phyloP scores from a whole-genome alignment of 2,113 vertebrate species.

The Eptesicus fuscus region DNA sequence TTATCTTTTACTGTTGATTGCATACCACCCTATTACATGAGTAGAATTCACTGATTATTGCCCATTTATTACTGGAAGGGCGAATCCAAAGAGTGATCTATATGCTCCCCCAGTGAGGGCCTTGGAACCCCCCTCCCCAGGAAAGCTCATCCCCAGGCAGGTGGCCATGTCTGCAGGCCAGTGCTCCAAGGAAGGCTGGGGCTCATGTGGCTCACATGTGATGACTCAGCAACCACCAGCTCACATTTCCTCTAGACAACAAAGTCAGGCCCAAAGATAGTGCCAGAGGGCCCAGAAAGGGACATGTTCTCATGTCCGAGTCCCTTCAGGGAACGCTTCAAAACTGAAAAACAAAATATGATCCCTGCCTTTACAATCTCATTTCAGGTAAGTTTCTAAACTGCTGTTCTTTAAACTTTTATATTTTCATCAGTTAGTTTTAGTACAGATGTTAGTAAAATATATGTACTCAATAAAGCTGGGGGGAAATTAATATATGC shows the following conservation, averaged over 20 bases:
- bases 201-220: neutral
- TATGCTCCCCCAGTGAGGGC: neutral
- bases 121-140: accelerated
- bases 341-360: constrained; percentile 26
- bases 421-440: neutral
- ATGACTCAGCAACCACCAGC: neutral
- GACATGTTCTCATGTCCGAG: neutral
- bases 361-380: neutral
- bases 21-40: neutral
- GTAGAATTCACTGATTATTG: neutral
- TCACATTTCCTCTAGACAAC: constrained; percentile 12
- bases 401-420: neutral
- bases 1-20: neutral
- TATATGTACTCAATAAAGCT: neutral
- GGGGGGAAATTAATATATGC: neutral
- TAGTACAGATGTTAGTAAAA: neutral
- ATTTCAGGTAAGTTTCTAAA: neutral
- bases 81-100: neutral
- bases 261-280: constrained; percentile 29
- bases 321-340: neutral
- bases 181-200: neutral
- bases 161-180: neutral
- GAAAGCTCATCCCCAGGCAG: neutral
- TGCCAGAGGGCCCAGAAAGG: neutral
- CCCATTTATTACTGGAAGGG: neutral